Evolutionary conservation across 1,140 invertebrate genomes (phyloP), one percentile per base, ranked within the genome.

Genomic region (Anthonomus grandis): DNA sequence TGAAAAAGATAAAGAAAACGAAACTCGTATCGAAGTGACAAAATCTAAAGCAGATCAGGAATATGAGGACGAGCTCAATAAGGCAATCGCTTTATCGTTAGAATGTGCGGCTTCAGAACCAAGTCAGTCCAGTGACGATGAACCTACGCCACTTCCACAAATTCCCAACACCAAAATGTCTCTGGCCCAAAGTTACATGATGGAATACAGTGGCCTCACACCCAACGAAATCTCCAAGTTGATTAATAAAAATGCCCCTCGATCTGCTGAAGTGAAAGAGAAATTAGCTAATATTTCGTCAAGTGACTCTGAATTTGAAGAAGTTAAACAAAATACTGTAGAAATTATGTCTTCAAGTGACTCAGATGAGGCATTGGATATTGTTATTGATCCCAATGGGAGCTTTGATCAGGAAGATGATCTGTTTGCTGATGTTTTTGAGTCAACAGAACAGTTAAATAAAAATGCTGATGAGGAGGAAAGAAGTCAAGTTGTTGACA

Each of bases 131-230:
- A 27, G 54, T 27, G 53, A 22, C 39, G 21, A 21, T 5, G 21
- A 18, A 9, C n/a, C n/a, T n/a, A n/a, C n/a, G 66, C 67, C 65
- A 3, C 12, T 15, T 27, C 3, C 13, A 9, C 4, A 41, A 41
- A 41, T 10, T 8, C 24, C 17, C 37, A n/a, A 63, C 46, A 59
- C 74, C 51, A 74, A 74, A 49, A 73, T 78, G 23, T 76, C 78
- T 67, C 78, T 78, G 3, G 81, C 80, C 0, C 67, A 81, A 31
- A 74, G 74, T 19, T 88, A 86, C 57, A 86, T 89, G 79, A 78
- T 84, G 63, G 87, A 89, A 67, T 83, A 89, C 61, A 86, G 81
- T 67, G 86, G 83, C 27, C 79, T 90, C 57, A 84, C 86, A 13
- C 79, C 85, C 52, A 81, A 82, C 60, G 82, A 88, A 68, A 87